Conservation (phyloP, 2,797 vertebrate genomes). For the Chloroceryle inda region DNA sequence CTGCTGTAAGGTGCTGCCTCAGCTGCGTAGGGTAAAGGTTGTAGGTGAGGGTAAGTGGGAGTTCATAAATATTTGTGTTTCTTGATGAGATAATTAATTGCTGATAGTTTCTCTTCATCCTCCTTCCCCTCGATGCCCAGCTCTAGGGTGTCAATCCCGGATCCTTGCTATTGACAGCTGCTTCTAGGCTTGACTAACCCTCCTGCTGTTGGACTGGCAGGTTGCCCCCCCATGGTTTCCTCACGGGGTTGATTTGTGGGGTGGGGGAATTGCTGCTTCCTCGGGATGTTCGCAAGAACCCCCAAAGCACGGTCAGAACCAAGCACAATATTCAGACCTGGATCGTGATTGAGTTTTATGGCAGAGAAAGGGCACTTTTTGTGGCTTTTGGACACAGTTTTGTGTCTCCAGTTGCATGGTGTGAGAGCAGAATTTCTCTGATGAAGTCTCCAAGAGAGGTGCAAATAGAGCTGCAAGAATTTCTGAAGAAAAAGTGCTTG, state of each 20-base stretch:
- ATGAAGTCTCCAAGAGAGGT: not conserved
- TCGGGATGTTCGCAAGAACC: not conserved
- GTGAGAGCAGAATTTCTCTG: not conserved
- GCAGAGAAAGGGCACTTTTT: not conserved
- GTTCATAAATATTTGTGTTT: not conserved
- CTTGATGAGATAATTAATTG: not conserved
- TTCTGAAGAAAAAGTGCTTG: not conserved
- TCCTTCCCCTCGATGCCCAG: not conserved
- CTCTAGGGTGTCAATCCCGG: not conserved
- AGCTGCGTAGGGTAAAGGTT: not conserved
- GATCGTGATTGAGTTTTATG: not conserved
- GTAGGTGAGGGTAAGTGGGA: not conserved
- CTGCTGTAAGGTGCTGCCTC: not conserved
- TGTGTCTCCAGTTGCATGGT: not conserved
- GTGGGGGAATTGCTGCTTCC: not conserved
- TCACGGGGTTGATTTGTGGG: not conserved
- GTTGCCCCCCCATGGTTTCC: not conserved
- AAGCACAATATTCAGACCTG: not conserved
- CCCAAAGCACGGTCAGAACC: accelerated
- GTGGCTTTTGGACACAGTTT: not conserved
- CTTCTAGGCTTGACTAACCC: not conserved
- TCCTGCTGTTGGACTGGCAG: not conserved
- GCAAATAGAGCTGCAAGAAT: not conserved
- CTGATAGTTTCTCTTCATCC: not conserved
- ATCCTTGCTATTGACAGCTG: not conserved